phyloP scores from a whole-genome alignment of 2,888 invertebrate genomes.

The Cephus pygmeus region DNA sequence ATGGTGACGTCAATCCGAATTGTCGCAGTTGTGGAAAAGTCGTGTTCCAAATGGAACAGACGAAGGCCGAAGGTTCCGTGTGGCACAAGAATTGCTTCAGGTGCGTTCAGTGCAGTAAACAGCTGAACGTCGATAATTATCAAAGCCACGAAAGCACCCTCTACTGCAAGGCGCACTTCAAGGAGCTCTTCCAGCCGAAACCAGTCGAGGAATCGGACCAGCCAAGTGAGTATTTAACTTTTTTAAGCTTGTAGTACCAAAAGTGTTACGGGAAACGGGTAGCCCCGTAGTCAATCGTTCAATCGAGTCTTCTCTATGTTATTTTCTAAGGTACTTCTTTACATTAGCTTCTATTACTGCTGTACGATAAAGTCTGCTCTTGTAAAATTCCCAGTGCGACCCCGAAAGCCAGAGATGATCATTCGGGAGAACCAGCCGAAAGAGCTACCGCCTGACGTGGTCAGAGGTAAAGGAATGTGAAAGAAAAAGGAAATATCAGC shows the following conservation, averaged over 20 bases:
- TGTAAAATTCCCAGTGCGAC: constrained; percentile 68
- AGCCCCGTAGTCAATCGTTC: neutral
- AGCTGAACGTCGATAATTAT: constrained; percentile 93
- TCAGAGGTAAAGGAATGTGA: constrained; percentile 76
- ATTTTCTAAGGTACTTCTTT: neutral
- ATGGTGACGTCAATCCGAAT: constrained; percentile 71
- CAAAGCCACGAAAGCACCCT: constrained; percentile 90
- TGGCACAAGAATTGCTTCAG: constrained; percentile 97
- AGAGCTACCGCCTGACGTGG: constrained; percentile 91
- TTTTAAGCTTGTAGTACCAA: neutral
- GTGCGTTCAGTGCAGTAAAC: constrained; percentile 92
- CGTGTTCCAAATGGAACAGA: constrained; percentile 96
- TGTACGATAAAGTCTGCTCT: constrained; percentile 36
- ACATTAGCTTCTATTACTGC: neutral
- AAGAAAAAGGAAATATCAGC: neutral
- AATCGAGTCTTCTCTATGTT: neutral
- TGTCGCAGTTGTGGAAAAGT: constrained; percentile 89
- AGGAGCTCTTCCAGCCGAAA: constrained; percentile 91
- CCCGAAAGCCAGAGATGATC: constrained; percentile 86
- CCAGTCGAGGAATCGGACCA: constrained; percentile 80
- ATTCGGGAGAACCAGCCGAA: constrained; percentile 92
- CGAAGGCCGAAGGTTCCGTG: constrained; percentile 89
- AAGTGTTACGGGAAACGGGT: neutral
- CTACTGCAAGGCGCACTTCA: constrained; percentile 95
- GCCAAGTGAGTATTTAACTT: constrained; percentile 70